A percentile compares a stretch with the other conserved stretches of the same genome.
These are phyloP conservation scores for Aphodius granarius DNA, from an alignment of 2,888 invertebrate genomes.

Conservation along the genomic window DNA sequence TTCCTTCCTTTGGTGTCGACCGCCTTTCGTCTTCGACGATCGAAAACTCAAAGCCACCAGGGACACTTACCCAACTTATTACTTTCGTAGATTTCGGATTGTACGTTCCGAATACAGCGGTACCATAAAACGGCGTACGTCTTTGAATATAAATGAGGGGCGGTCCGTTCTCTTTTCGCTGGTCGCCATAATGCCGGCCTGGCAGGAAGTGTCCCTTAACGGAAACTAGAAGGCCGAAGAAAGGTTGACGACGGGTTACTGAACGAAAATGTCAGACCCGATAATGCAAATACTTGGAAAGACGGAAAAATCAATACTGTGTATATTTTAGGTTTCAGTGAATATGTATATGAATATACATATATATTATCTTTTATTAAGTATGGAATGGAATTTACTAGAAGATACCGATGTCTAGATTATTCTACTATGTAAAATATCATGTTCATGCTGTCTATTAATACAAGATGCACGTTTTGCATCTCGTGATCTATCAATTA, in stretches of 20 bases:
- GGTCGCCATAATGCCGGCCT: neutral
- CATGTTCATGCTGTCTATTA: no score
- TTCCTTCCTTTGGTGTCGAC: conserved; percentile 12
- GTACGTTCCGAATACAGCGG: neutral
- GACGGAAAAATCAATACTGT: neutral
- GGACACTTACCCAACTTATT: conserved; percentile 11
- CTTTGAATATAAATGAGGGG: neutral
- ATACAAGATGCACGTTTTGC: no score
- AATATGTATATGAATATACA: no score
- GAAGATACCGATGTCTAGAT: no score
- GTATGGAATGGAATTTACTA: neutral
- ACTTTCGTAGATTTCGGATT: conserved; percentile 18
- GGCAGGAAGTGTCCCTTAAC: neutral
- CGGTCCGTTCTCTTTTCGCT: neutral
- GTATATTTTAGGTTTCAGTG: no score
- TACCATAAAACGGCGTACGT: neutral
- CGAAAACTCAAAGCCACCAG: neutral
- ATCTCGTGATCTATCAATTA: neutral
- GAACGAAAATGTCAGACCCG: neutral
- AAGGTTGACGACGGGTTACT: neutral
- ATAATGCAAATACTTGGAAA: neutral
- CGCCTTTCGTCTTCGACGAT: neutral
- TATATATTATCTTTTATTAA: neutral
- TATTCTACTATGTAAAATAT: no score
- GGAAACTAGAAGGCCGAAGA: neutral